phyloP scores from a whole-genome alignment of 2,113 vertebrate species.

The Machaerirhynchus nigripectus region DNA sequence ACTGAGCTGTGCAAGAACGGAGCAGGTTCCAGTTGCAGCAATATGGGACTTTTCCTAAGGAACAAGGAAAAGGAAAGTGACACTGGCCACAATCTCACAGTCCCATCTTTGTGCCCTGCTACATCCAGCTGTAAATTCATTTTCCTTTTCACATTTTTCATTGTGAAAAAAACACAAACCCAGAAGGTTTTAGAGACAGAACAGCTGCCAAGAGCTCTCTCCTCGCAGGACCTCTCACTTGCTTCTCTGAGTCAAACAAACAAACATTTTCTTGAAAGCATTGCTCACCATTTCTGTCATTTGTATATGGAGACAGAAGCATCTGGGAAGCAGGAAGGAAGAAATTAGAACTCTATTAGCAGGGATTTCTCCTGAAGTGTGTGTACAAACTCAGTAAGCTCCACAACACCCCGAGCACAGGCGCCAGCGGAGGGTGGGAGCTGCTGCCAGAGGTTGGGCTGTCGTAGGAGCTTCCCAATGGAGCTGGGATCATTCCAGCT shows the following conservation, averaged over 20 bases:
- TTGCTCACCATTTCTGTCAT: neutral
- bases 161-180: neutral
- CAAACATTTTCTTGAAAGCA: neutral
- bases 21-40: neutral
- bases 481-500: neutral
- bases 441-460: neutral
- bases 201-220: neutral
- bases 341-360: constrained; percentile 37
- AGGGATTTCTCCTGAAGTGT: constrained; percentile 15
- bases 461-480: fast-evolving
- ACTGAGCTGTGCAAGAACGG: fast-evolving
- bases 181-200: neutral
- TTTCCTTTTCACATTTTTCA: neutral
- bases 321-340: constrained; percentile 51
- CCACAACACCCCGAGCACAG: fast-evolving
- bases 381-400: neutral
- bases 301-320: neutral
- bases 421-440: fast-evolving
- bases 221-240: neutral
- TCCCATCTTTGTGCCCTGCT: neutral
- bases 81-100: neutral
- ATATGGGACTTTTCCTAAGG: fast-evolving
- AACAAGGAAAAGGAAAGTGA: neutral
- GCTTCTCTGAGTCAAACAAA: neutral
- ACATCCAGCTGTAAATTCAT: neutral